Evolutionary conservation across 2,888 invertebrate species (phyloP), one percentile per base, ranked within the genome.

Genomic region (Acronicta psi): DNA sequence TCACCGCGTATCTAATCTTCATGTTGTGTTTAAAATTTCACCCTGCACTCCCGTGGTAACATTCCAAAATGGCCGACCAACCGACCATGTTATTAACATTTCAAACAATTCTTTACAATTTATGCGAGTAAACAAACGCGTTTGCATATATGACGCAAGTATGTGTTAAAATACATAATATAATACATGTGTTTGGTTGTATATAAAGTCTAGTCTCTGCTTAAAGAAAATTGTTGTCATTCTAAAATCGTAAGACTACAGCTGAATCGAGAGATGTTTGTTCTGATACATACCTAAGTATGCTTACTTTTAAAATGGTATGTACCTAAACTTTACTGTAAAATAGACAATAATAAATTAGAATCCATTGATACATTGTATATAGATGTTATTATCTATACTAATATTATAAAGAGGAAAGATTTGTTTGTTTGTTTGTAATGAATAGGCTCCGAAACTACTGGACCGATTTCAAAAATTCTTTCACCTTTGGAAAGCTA

Each of bases 71-170:
- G 54, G 60, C 56, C 44, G 61, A 45, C 59, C 40, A 41, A 60
- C 50, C 34, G n/a, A 55, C 55, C 52, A 62, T 59, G 40, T 58
- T 65, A 74, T 75, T 63, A 75, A 75, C 74, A 45, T 75, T 75
- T 71, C 53, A 77, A 52, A 68, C 65, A 61, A 74, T 75, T 65
- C 53, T 63, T 71, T 65, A 52, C 68, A 62, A 61, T 75, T 70
- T 68, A 65, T 59, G 62, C 34, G 65, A 59, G 72, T 71, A 77
- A 74, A 77, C 75, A 77, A 71, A 77, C 65, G 37, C 54, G 62
- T 75, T 77, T 71, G 50, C 65, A 66, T 66, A 65, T 49, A 68
- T 20, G 53, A 63, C 50, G 56, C 5, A 20, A 5, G 20, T 47
- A 51, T 65, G 42, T 49, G 45, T 65, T 59, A 46, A 37, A 62